Conservation (phyloP, 2,888 invertebrate genomes). For the Megastigmus dorsalis region DNA sequence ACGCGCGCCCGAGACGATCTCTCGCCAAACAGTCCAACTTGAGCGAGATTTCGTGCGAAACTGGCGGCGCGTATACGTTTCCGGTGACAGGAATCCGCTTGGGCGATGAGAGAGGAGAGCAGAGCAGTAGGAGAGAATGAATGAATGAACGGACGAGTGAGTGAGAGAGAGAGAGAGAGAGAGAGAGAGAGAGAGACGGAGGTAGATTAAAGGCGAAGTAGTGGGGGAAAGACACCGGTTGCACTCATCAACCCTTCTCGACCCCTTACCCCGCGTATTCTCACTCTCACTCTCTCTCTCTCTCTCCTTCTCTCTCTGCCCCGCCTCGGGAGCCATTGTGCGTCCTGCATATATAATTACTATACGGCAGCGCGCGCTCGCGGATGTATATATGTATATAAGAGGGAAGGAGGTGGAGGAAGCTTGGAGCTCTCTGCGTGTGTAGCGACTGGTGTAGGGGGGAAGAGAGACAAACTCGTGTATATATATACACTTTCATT, state of each 20-base stretch:
- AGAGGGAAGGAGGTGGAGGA: conserved; percentile 9
- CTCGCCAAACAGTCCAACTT: conserved; percentile 59
- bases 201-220: conserved; percentile 52
- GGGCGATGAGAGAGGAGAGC: conserved; percentile 61
- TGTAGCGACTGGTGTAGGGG: no score
- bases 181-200: conserved; percentile 41
- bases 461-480: not conserved
- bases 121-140: conserved; percentile 14
- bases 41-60: conserved; percentile 71
- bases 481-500: conserved; percentile 6
- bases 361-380: conserved; percentile 14
- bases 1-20: conserved; percentile 29
- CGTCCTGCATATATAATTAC: conserved; percentile 55
- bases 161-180: conserved; percentile 23
- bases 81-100: conserved; percentile 68
- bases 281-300: conserved; percentile 41
- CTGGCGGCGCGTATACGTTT: conserved; percentile 67
- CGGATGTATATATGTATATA: no score
- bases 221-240: conserved; percentile 73
- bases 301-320: conserved; percentile 26
- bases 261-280: conserved; percentile 24
- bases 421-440: not conserved
- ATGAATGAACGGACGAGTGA: no score
- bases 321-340: conserved; percentile 50
- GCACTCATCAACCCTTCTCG: conserved; percentile 72